A percentile compares a stretch with the other conserved stretches of the same genome.
These are phyloP conservation scores for Tipula helvola DNA, from an alignment of 2,888 invertebrate species.

Conservation along the genomic window DNA sequence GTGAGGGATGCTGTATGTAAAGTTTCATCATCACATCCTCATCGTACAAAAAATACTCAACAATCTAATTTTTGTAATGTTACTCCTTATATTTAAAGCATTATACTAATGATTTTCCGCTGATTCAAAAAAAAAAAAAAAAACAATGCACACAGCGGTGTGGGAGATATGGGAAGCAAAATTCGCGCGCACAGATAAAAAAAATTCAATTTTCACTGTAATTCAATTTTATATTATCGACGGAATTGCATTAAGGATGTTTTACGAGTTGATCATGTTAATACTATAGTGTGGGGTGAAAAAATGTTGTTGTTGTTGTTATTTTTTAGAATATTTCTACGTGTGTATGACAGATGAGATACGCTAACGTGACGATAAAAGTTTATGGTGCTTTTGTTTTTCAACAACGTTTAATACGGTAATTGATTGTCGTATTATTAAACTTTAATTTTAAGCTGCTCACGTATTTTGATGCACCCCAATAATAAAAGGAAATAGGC, in stretches of 20 bases:
- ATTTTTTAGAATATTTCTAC: neutral
- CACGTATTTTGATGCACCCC: neutral
- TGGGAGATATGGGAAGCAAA: neutral
- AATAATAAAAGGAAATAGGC: no score
- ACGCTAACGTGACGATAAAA: neutral
- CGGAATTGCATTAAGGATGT: neutral
- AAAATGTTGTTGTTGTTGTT: neutral
- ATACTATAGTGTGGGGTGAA: neutral
- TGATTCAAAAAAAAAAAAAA: neutral
- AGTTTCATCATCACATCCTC: no score
- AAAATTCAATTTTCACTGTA: neutral
- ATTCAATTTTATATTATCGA: neutral
- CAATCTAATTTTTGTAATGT: neutral
- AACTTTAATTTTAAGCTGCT: neutral
- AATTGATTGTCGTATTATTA: neutral
- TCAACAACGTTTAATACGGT: neutral
- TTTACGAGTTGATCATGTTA: neutral
- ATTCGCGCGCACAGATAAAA: neutral
- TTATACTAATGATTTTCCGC: neutral
- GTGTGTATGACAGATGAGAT: neutral
- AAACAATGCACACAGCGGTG: neutral
- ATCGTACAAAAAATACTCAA: neutral
- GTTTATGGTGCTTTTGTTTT: neutral
- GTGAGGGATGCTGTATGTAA: neutral
- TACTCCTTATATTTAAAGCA: neutral